Evolutionary conservation across 2,888 invertebrate species (phyloP), one percentile per base, ranked within the genome.

Genomic region (Anthrax anthrax): DNA sequence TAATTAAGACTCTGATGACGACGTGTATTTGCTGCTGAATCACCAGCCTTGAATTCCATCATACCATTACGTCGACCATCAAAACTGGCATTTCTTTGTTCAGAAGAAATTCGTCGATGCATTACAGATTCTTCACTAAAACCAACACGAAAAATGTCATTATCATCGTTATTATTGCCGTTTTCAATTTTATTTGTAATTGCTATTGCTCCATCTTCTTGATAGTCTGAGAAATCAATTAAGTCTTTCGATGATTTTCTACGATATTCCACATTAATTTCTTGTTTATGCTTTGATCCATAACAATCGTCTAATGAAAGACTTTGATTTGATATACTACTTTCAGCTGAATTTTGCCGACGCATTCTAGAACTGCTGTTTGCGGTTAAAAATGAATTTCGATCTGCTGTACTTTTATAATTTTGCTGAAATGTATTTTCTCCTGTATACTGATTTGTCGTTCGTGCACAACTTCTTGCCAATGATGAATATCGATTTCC

Each of bases 61-160:
- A 69, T 69, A 19, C 69, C 69, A 51, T 69, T 68, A n/a, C 69
- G 60, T 2, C 69, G 55, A 0, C 69, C 69, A 57, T 69, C 69
- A 18, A 63, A 58, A 17, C 56, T 58, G 1, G 62, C 61, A 37
- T 60, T 60, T 39, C 68, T 59, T 50, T 67, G 64, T 37, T 65
- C 64, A 9, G 58, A 59, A 8, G 63, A 62, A 14, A 61, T 58
- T 42, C 64, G 58, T 8, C 69, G 60, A 50, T 64, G 67, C 14
- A 61, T 59, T 0, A 65, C 62, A 9, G 57, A 57, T 29, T 57
- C 58, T 34, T 61, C 60, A 17, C 54, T 55, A 18, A 58, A 52
- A 9, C 50, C 29, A 32, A 42, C 16, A 18, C 44, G 40, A 39
- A 42, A 46, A 13, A 42, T 32, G 18, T 47, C 40, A 18, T 45